phyloP scores from a whole-genome alignment of 1,140 invertebrate species.

The silkworm (Bombyx mori) region ASM3026992v2 NC_085107.1:1499501-1500000 shows the following conservation, averaged over 20 bases:
- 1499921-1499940: constrained; percentile 53
- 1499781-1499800: constrained; percentile 39
- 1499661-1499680: too few species aligned
- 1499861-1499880: constrained; percentile 52
- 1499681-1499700: too few species aligned
- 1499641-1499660: too few species aligned
- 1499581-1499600: too few species aligned
- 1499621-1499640: too few species aligned
- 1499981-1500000: constrained; percentile 96
- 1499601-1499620: too few species aligned
- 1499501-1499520: too few species aligned
- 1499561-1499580: too few species aligned
- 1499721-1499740: not conserved
- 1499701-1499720: too few species aligned
- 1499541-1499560: too few species aligned
- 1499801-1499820: not conserved
- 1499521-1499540: too few species aligned
- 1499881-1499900: constrained; percentile 49
- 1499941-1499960: constrained; percentile 60
- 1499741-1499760: constrained; percentile 9
- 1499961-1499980: constrained; percentile 87
- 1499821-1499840: constrained; percentile 37
- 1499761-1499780: constrained; percentile 11
- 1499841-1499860: constrained; percentile 63
- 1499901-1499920: constrained; percentile 50